Evolutionary conservation across 2,113 vertebrate genomes (phyloP), one percentile per base, ranked within the genome.

Genomic region (Ramphastos sulfuratus): DNA sequence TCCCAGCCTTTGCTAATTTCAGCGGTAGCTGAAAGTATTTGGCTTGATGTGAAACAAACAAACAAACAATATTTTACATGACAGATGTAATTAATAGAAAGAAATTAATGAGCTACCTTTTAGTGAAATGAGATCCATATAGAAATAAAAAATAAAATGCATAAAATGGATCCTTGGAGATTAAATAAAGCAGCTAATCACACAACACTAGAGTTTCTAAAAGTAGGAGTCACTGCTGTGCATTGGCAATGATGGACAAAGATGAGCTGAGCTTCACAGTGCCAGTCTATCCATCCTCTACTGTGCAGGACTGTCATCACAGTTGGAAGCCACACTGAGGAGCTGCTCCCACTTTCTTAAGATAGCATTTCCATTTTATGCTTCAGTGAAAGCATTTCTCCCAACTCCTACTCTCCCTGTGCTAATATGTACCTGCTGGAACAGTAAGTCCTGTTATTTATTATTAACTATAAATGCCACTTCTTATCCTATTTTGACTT

Each of bases 341-440:
- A 92, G 82, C 91, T 83, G 87, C 82, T 92, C 79, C 44, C 21
- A 25, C 80, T 92, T 94, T 85, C 87, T 65, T 91, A 94, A 94
- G 95, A 92, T 83, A 94, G 91, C 92, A 91, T 94, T 94, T 94
- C 94, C 96, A 95, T 95, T 87, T 90, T 90, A 85, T 72, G 93
- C 69, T 85, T 90, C 69, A 83, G 3, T 91, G 73, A 89, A 94
- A 71, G 61, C 87, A 85, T 54, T 91, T 87, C 86, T 91, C 76
- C 75, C 76, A 72, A 52, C 69, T 91, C 90, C 87, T 75, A 65
- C 87, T 96, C 87, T 74, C 91, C 61, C 87, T 61, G 73, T 81
- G 75, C 82, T 83, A 92, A 92, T 48, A 83, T 2, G n/a, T 54
- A 92, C 87, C 91, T 78, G 39, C 87, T 83, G 44, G 85, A 85